These are phyloP conservation scores for Drosophila mojavensis DNA, from an alignment of 1,140 invertebrate genomes.

Conservation along the genomic window DNA sequence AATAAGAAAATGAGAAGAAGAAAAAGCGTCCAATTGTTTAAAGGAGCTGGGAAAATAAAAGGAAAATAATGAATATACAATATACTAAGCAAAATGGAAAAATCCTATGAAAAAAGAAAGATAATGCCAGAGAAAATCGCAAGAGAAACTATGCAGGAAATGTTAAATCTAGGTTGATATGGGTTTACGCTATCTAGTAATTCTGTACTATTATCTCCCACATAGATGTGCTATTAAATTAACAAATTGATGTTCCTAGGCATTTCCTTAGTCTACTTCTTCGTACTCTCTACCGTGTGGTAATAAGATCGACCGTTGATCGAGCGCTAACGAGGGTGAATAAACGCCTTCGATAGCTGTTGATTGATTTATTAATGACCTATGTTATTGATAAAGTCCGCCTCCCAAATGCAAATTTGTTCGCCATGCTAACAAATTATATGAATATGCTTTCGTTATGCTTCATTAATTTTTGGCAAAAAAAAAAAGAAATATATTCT, in stretches of 20 bases:
- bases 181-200: too few species aligned
- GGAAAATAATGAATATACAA: not conserved
- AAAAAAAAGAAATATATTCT: not conserved
- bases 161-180: too few species aligned
- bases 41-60: too few species aligned
- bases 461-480: constrained; percentile 6
- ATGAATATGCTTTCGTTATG: not conserved
- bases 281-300: not conserved
- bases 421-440: constrained; percentile 1
- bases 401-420: constrained; percentile 6
- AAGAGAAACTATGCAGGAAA: too few species aligned
- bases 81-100: too few species aligned
- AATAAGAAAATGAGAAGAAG: not conserved
- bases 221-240: too few species aligned
- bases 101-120: not conserved
- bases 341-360: not conserved
- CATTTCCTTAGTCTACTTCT: too few species aligned
- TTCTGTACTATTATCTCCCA: too few species aligned
- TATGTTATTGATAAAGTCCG: constrained; percentile 3
- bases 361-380: constrained; percentile 10
- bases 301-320: not conserved
- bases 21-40: too few species aligned
- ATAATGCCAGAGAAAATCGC: too few species aligned
- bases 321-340: constrained; percentile 6
- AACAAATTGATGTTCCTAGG: too few species aligned